Conservation (phyloP, 2,888 invertebrate species). For the Cremastobaeus sp. region DNA sequence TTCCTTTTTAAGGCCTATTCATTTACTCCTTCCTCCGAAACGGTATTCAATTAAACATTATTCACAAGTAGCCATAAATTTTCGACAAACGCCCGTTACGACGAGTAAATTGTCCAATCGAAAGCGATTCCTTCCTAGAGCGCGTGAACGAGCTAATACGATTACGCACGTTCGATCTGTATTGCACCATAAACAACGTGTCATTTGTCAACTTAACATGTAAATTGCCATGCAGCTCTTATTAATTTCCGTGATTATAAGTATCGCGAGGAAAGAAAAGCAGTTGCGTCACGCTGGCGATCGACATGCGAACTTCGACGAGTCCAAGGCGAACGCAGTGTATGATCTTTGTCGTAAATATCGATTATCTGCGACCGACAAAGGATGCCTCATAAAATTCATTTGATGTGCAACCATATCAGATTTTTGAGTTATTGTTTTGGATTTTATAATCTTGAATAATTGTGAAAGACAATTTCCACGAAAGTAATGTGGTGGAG, state of each 20-base stretch:
- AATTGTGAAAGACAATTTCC: too few species aligned
- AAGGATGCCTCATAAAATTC: conserved; percentile 12
- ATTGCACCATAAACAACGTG: conserved; percentile 45
- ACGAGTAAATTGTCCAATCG: conserved; percentile 24
- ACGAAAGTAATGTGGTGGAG: too few species aligned
- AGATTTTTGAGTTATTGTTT: too few species aligned
- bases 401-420: conserved; percentile 5
- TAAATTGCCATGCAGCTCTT: conserved; percentile 41
- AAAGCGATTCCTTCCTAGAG: conserved; percentile 22
- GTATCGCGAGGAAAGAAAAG: conserved; percentile 37
- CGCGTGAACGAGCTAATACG: conserved; percentile 34
- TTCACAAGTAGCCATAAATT: conserved; percentile 24
- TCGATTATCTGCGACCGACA: conserved; percentile 7
- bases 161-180: conserved; percentile 45
- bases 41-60: too few species aligned
- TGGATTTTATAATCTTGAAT: too few species aligned
- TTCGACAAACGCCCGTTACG: conserved; percentile 6
- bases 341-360: conserved; percentile 29
- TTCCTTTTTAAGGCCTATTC: too few species aligned
- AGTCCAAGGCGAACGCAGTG: conserved; percentile 40
- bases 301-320: conserved; percentile 29
- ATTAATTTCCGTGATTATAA: conserved; percentile 46
- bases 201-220: conserved; percentile 53
- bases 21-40: too few species aligned
- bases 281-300: conserved; percentile 28